Percentiles rank a stretch among this genome's conserved stretches.
Evolutionary conservation across 2,113 vertebrate genomes (phyloP).

Genomic region (Lophura nycthemera): DNA sequence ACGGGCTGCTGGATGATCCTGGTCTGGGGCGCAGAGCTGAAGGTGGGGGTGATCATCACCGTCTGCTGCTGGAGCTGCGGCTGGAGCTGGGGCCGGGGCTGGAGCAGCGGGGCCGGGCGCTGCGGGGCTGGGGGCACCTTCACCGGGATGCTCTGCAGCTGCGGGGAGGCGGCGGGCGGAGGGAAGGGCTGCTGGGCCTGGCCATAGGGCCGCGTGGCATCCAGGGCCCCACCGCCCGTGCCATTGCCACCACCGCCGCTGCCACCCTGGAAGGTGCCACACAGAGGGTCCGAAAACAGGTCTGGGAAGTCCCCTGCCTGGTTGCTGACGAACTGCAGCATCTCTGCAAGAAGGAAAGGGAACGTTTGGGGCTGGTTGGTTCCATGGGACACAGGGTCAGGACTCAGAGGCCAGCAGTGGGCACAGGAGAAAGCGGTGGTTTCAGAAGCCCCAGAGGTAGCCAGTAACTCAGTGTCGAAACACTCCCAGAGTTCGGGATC

Average conservation of each 20-base stretch:
- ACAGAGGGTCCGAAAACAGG: slow-evolving; percentile 90
- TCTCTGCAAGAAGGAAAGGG: slow-evolving; percentile 82
- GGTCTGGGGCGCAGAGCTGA: slow-evolving; percentile 85
- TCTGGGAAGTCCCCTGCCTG: slow-evolving; percentile 94
- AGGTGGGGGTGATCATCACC: slow-evolving; percentile 88
- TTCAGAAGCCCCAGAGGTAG: neutral
- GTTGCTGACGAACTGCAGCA: slow-evolving; percentile 98
- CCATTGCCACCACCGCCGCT: neutral
- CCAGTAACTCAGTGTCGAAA: neutral
- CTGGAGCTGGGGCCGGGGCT: slow-evolving; percentile 86
- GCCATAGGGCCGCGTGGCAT: slow-evolving; percentile 69
- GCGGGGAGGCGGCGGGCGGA: slow-evolving; percentile 30
- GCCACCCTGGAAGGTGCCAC: slow-evolving; percentile 22
- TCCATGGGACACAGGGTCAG: rapidly evolving
- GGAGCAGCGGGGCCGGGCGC: slow-evolving; percentile 82
- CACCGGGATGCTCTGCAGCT: slow-evolving; percentile 72
- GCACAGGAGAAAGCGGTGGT: neutral
- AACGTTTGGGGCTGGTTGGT: neutral
- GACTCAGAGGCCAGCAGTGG: rapidly evolving
- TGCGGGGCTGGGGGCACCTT: slow-evolving; percentile 62
- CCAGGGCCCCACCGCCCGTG: neutral
- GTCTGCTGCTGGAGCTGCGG: slow-evolving; percentile 85
- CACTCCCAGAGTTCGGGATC: neutral
- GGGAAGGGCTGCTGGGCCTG: slow-evolving; percentile 74
- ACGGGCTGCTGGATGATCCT: slow-evolving; percentile 93